Conservation (phyloP, 2,888 invertebrate species). For the Electrophaes corylata region DNA sequence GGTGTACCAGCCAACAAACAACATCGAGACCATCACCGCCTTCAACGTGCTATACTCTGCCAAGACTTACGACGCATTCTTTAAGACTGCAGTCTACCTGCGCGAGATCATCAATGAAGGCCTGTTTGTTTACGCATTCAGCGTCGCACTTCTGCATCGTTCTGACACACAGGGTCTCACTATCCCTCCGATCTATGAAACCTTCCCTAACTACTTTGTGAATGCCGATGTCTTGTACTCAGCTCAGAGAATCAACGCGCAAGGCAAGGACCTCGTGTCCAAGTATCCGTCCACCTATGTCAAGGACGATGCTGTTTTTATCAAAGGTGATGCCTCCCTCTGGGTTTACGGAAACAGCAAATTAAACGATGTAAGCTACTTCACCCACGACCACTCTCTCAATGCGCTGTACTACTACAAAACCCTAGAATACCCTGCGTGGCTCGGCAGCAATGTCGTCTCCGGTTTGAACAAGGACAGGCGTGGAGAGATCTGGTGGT, state of each 20-base stretch:
- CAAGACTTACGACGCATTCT: conserved; percentile 88
- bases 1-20: conserved; percentile 79
- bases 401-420: conserved; percentile 87
- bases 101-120: conserved; percentile 88
- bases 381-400: conserved; percentile 88
- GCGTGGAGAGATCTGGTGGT: conserved; percentile 42
- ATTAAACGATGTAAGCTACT: conserved; percentile 85
- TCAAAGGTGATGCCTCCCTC: conserved; percentile 86
- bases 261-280: conserved; percentile 58
- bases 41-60: conserved; percentile 88
- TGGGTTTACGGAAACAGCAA: conserved; percentile 83
- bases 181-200: conserved; percentile 89
- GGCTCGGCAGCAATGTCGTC: conserved; percentile 84
- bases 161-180: conserved; percentile 86
- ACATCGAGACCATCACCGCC: conserved; percentile 85
- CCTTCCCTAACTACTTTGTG: conserved; percentile 89
- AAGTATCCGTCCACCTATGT: conserved; percentile 58
- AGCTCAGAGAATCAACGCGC: conserved; percentile 84
- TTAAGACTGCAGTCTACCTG: conserved; percentile 87
- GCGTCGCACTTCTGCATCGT: conserved; percentile 85
- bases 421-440: conserved; percentile 86
- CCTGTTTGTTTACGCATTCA: conserved; percentile 87
- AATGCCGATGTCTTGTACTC: conserved; percentile 87
- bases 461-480: conserved; percentile 57
- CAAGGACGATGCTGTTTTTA: conserved; percentile 77